Base-by-base conservation (phyloP, 2,888 invertebrate genomes). In the Megastigmus dorsalis region DNA sequence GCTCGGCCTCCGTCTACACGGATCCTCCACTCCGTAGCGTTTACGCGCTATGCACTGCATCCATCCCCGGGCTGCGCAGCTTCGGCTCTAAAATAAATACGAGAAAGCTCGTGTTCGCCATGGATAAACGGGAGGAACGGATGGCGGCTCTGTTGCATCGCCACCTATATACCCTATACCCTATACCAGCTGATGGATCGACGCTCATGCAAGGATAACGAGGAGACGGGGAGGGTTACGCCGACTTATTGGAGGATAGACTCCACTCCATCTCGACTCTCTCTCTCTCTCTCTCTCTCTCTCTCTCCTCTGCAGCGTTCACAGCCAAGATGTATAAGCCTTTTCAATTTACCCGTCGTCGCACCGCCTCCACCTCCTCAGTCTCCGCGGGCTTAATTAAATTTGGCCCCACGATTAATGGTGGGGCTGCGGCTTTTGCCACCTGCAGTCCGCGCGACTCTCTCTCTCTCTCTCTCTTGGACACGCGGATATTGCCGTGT, bases 351-450 rank as follows among this genome's bases (percentile, higher is more conserved):
- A 41, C 26, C 54, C 9, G n/a, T 20, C 26, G 30, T 30, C 52
- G 9, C 5, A 2, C 1, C 18, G 3, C 26, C 6, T 13, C n/a
- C 1, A 9, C 1, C 15, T 10, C 9, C 18, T 43, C 55, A n/a
- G 10, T 54, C 26, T 59, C 33, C 59, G 41, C 3, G 1, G 30
- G 78, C 80, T 83, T 84, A 82, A 84, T 84, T 84, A 82, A 83
- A 84, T 83, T 84, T 83, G 70, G 45, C 57, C 13, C 52, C 77
- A 76, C 80, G 82, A 83, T 84, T 83, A 83, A 84, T 82, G n/a
- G n/a, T n/a, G n/a, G 81, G 82, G 79, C 79, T 79, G 81, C 71
- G 77, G 78, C 68, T 76, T 72, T 62, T 77, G 74, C 70, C 63
- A 76, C 74, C 74, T 74, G 72, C 59, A 50, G 33, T 71, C 59